These are phyloP conservation scores for Xerus rutilus DNA, from an alignment of 2,797 vertebrate species.

Conservation along the genomic window DNA sequence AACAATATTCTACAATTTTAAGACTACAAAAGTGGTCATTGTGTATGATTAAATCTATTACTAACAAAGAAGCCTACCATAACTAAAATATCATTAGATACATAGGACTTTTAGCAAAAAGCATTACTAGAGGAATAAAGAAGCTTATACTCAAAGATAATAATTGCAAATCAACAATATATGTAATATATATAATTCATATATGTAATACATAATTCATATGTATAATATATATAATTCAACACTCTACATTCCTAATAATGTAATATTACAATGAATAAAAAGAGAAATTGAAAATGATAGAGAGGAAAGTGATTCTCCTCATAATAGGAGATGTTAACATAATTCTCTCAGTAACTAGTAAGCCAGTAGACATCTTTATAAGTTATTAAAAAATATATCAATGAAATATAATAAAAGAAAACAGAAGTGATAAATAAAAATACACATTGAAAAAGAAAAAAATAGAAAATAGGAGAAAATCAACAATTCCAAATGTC, in stretches of 20 bases:
- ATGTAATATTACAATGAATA: not conserved
- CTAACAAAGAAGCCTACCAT: not conserved
- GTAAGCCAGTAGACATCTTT: not conserved
- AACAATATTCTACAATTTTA: not conserved
- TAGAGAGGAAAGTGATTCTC: not conserved
- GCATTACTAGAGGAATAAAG: not conserved
- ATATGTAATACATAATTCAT: no score
- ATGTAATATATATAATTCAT: no score
- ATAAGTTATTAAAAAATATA: not conserved
- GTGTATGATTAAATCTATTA: not conserved
- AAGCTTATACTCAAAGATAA: not conserved
- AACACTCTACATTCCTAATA: not conserved
- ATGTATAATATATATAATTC: not conserved
- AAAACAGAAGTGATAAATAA: not conserved
- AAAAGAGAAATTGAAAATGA: not conserved
- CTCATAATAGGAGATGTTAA: not conserved
- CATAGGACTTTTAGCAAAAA: not conserved
- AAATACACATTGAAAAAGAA: not conserved
- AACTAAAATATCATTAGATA: not conserved
- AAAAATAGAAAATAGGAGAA: not conserved
- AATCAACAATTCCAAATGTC: not conserved
- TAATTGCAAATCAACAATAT: not conserved
- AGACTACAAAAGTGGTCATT: not conserved
- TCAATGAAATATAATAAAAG: not conserved
- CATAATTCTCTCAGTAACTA: not conserved